Evolutionary conservation across 2,113 vertebrate genomes (phyloP), one percentile per base, ranked within the genome.

Genomic region (Prochilodus magdalenae): DNA sequence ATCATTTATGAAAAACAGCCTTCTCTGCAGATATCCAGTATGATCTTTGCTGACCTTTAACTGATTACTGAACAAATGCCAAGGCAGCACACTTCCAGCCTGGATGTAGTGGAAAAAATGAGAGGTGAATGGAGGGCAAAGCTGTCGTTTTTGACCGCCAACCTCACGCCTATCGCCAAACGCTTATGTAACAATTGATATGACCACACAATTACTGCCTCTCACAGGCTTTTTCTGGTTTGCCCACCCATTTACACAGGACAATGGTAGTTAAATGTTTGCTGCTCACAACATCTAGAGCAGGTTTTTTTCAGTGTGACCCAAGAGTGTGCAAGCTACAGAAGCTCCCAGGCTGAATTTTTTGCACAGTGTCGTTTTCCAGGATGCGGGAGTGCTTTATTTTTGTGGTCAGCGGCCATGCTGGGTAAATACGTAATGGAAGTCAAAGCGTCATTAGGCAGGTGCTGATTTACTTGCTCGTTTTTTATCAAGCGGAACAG

Each of bases 221-320:
- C 71, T 69, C 55, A 30, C 40, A 40, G 60, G 36, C 81, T 77
- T 24, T 62, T 73, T 18, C 79, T n/a, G n/a, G 71, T 75, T 75
- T 86, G 79, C 73, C 71, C 73, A 76, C 66, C 82, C 82, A 86
- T 84, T 84, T 78, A 77, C 82, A 81, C 81, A 83, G 78, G 74
- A 86, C n/a, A 79, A 83, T 83, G 70, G 74, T 33, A 59, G 65
- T 73, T 73, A 82, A 85, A 85, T 82, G 75, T 84, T 86, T 82
- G 74, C 75, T 73, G n/a, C 75, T 77, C 55, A 30, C 33, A 83
- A 73, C 75, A 73, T 71, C 47, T 67, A 47, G 55, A 75, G 20
- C 20, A 49, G 63, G 49, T n/a, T n/a, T n/a, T n/a, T 59, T 63
- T 59, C 22, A 15, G 24, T 70, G 73, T n/a, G n/a, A n/a, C n/a